These are phyloP conservation scores for Drosophila subobscura DNA, from an alignment of 1,140 invertebrate genomes.

Conservation along the genomic window DNA sequence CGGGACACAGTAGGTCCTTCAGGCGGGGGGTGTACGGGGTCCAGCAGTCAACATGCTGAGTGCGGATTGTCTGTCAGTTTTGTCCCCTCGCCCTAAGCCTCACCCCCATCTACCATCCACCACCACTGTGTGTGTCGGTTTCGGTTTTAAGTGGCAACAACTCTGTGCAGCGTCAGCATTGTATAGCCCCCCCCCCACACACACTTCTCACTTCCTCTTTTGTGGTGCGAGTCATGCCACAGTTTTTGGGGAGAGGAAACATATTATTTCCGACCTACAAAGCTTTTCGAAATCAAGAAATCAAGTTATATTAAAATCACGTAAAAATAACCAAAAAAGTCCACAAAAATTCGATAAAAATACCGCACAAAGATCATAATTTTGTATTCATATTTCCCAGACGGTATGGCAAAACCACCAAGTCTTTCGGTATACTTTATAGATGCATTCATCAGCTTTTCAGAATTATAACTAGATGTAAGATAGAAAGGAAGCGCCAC, in stretches of 20 bases:
- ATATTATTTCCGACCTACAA: conserved; percentile 72
- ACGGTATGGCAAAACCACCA: no score
- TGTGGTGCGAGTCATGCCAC: conserved; percentile 21
- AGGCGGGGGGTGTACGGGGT: background rate
- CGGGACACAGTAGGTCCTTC: background rate
- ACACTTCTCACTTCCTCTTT: background rate
- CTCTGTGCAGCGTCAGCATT: conserved; percentile 76
- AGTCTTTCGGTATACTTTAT: no score
- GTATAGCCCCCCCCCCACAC: background rate
- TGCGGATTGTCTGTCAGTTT: conserved; percentile 46
- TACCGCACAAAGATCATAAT: no score
- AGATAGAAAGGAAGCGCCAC: no score
- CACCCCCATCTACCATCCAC: background rate
- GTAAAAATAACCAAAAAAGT: background rate
- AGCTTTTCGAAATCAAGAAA: conserved; percentile 36
- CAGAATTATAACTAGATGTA: no score
- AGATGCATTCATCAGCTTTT: no score
- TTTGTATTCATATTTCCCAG: no score
- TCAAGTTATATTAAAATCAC: conserved; percentile 17
- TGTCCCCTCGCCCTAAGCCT: conserved; percentile 32
- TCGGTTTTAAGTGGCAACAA: conserved; percentile 73
- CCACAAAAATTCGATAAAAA: no score
- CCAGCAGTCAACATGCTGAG: conserved; percentile 20
- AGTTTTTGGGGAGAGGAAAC: conserved; percentile 21
- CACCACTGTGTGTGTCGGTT: conserved; percentile 48